Conservation (phyloP, 2,797 vertebrate genomes). For the Psittacula derbiana region DNA sequence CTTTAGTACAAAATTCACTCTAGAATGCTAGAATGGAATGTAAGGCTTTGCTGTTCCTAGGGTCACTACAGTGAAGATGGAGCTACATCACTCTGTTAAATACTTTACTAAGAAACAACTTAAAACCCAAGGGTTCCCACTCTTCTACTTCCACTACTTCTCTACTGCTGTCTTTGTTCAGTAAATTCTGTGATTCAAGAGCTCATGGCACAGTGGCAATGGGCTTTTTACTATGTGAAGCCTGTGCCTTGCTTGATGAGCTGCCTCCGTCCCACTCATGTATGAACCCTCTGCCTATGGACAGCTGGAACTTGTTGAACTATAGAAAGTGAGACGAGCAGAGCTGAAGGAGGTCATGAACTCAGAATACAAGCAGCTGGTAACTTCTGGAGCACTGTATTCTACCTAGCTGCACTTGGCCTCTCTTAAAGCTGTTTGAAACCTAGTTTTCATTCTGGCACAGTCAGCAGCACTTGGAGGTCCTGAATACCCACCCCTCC, state of each 20-base stretch:
- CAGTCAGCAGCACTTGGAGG: background rate
- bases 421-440: background rate
- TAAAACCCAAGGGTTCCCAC: background rate
- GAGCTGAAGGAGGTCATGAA: background rate
- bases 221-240: background rate
- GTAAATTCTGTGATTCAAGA: background rate
- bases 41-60: background rate
- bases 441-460: background rate
- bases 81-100: background rate
- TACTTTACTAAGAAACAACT: background rate
- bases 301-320: background rate
- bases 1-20: background rate
- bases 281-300: background rate
- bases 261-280: background rate
- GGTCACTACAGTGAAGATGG: background rate
- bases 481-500: background rate
- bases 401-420: background rate
- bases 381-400: background rate
- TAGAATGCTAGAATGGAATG: background rate
- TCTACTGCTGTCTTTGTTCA: background rate
- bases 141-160: background rate
- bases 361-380: background rate
- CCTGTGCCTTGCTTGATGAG: background rate
- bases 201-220: background rate
- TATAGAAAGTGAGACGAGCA: background rate